A percentile compares a stretch with the other conserved stretches of the same genome.
phyloP scores from a whole-genome alignment of 1,140 invertebrate genomes.

The Neocloeon triangulifer region DNA sequence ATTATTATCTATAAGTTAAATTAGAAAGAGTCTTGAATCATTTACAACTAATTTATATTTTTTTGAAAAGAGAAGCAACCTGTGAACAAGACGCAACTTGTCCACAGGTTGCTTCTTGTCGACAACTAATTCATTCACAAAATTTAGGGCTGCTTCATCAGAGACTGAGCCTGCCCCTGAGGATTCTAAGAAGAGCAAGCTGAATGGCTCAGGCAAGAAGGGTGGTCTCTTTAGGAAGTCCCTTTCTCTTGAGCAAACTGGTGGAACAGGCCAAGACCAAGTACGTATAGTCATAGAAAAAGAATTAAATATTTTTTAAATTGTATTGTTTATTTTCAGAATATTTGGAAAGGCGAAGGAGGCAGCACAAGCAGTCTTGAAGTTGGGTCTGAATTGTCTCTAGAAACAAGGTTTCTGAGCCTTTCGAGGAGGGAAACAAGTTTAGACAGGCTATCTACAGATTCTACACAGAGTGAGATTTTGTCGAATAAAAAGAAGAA shows the following conservation, averaged over 20 bases:
- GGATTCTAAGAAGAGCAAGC: slow-evolving; percentile 19
- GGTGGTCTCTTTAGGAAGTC: slow-evolving; percentile 43
- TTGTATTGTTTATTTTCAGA: slow-evolving; percentile 1
- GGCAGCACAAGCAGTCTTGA: slow-evolving; percentile 19
- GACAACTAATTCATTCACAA: background rate
- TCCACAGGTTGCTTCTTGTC: background rate
- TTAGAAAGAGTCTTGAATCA: slow-evolving; percentile 4
- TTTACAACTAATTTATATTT: slow-evolving; percentile 6
- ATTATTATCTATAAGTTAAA: slow-evolving; percentile 6
- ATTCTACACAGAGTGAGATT: slow-evolving; percentile 65
- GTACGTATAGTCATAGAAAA: slow-evolving; percentile 7
- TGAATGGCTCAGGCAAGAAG: slow-evolving; percentile 10
- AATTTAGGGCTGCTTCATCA: slow-evolving; percentile 11
- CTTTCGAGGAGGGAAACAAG: slow-evolving; percentile 36
- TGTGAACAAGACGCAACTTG: background rate
- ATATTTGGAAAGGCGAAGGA: slow-evolving; percentile 13
- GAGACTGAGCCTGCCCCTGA: slow-evolving; percentile 14
- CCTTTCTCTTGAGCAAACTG: slow-evolving; percentile 50
- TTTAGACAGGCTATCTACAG: slow-evolving; percentile 56
- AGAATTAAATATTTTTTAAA: background rate
- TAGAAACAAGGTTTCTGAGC: slow-evolving; percentile 21
- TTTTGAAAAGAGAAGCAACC: background rate
- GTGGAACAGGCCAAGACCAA: slow-evolving; percentile 10
- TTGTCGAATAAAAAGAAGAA: slow-evolving; percentile 52
- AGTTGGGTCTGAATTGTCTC: slow-evolving; percentile 22